A percentile compares a stretch with the other conserved stretches of the same genome.
Conservation (phyloP, 2,888 invertebrate species). For the Lordiphosa fenestrarum region DNA sequence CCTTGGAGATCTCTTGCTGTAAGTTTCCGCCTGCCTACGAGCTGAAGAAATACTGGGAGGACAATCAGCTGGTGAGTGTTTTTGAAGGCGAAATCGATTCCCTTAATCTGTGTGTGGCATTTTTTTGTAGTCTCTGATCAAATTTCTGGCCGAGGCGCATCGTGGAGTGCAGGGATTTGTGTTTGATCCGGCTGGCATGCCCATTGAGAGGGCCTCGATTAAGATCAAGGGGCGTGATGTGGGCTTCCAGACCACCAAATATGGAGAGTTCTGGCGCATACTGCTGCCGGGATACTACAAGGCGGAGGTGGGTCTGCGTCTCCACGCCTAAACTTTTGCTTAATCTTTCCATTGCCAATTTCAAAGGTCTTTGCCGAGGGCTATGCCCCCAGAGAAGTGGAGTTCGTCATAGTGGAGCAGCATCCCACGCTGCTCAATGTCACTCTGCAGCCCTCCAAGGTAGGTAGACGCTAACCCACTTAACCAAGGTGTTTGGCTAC, state of each 20-base stretch:
- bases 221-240: conserved; percentile 91
- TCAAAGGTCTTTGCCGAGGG: conserved; percentile 90
- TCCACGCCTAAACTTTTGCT: no score
- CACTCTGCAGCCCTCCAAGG: conserved; percentile 88
- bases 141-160: conserved; percentile 92
- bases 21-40: conserved; percentile 93
- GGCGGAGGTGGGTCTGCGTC: conserved; percentile 84
- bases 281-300: conserved; percentile 92
- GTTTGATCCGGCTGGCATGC: conserved; percentile 87
- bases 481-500: background rate
- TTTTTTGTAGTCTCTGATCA: conserved; percentile 88
- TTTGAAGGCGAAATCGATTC: no score
- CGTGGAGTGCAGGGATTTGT: conserved; percentile 94
- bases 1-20: conserved; percentile 95
- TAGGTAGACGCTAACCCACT: conserved; percentile 70
- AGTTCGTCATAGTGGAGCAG: conserved; percentile 91
- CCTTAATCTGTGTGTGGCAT: background rate
- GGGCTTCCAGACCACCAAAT: conserved; percentile 91
- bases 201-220: conserved; percentile 89
- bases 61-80: conserved; percentile 88
- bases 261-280: conserved; percentile 97
- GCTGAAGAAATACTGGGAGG: conserved; percentile 91
- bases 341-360: no score
- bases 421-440: conserved; percentile 92
- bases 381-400: conserved; percentile 90